phyloP scores from a whole-genome alignment of 2,797 vertebrate species.

The Arremon aurantiirostris region DNA sequence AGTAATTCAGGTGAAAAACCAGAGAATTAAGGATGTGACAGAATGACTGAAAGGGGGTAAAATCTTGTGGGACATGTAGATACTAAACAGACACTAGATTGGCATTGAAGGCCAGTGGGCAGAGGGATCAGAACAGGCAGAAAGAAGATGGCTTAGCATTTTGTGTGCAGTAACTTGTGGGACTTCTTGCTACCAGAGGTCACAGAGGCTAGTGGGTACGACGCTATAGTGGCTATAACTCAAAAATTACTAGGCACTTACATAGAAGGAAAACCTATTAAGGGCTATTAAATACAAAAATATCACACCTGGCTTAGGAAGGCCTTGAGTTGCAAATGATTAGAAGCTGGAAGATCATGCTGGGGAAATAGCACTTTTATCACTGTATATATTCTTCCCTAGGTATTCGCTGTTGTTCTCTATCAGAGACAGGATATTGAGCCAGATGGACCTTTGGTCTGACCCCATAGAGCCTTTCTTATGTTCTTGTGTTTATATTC shows the following conservation, averaged over 20 bases:
- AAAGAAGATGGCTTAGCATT: neutral
- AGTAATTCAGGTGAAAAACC: neutral
- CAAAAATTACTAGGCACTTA: constrained; percentile 9
- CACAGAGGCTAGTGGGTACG: fast-evolving
- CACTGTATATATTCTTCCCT: constrained; percentile 51
- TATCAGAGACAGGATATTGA: constrained; percentile 64
- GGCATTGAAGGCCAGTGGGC: neutral
- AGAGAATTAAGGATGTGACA: neutral
- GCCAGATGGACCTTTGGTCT: constrained; percentile 54
- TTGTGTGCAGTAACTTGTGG: neutral
- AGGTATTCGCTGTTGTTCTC: constrained; percentile 38
- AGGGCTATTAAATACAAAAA: constrained; percentile 33
- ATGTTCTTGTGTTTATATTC: constrained; percentile 53
- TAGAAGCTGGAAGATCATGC: constrained; percentile 23
- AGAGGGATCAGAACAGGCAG: neutral
- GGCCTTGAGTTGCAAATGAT: constrained; percentile 58
- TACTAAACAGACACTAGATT: neutral
- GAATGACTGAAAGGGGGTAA: neutral
- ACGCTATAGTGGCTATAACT: constrained; percentile 8
- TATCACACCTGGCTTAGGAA: constrained; percentile 27
- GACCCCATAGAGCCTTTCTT: constrained; percentile 39
- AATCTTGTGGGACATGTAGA: neutral
- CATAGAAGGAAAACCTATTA: constrained; percentile 20
- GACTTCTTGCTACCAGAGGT: neutral
- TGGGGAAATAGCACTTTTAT: constrained; percentile 40